phyloP scores from a whole-genome alignment of 2,113 vertebrate genomes.

The Tiliqua scincoides region DNA sequence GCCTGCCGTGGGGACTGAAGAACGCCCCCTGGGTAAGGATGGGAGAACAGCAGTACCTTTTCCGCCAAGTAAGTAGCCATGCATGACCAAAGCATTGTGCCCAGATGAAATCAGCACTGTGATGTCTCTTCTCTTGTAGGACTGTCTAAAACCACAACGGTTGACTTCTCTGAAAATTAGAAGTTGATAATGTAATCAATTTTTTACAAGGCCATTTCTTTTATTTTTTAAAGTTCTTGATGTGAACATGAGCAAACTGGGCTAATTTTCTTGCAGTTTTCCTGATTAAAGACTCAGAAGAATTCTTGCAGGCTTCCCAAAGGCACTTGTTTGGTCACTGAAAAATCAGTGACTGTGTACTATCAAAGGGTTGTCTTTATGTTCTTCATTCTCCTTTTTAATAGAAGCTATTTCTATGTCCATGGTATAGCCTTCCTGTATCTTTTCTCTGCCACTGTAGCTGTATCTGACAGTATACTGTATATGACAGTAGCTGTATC shows the following conservation, averaged over 20 bases:
- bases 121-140: background rate
- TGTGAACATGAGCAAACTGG: background rate
- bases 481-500: background rate
- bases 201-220: background rate
- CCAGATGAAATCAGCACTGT: background rate
- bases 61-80: constrained; percentile 88
- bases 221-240: background rate
- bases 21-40: constrained; percentile 90
- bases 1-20: constrained; percentile 82
- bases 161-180: background rate
- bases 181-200: background rate
- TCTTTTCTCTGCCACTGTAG: no score
- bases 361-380: background rate
- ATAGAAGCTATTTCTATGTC: background rate
- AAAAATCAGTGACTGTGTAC: background rate
- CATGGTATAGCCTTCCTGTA: background rate
- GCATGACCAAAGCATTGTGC: background rate
- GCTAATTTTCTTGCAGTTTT: background rate
- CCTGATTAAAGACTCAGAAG: background rate
- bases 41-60: constrained; percentile 90
- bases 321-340: no score
- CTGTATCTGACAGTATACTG: no score
- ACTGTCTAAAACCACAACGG: background rate
- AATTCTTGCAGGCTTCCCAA: no score
- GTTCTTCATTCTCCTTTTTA: background rate